Conservation (phyloP, 92 coral and sea anemone genomes). For the Metridium senile region DNA sequence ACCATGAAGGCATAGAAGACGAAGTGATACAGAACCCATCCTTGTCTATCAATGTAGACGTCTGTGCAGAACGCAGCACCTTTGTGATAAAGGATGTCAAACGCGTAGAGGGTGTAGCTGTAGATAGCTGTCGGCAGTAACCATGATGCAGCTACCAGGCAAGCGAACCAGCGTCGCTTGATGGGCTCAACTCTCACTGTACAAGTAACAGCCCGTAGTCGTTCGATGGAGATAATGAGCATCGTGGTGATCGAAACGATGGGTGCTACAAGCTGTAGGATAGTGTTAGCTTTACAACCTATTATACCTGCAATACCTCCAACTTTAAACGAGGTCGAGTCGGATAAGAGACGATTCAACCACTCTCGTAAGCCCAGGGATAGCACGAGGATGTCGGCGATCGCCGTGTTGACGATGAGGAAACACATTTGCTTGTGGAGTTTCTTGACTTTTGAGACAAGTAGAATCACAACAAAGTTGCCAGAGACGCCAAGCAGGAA, state of each 20-base stretch:
- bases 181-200: not conserved
- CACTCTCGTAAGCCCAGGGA: constrained; percentile 23
- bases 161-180: not conserved
- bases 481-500: constrained; percentile 6
- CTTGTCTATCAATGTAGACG: not conserved
- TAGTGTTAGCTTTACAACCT: not conserved
- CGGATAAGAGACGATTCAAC: constrained; percentile 18
- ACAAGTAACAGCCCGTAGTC: constrained; percentile 5
- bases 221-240: constrained; percentile 11
- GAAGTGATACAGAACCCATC: constrained; percentile 20
- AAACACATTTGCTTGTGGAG: constrained; percentile 29
- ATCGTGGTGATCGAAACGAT: constrained; percentile 22
- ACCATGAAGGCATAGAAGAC: constrained; percentile 11
- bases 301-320: not conserved
- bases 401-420: constrained; percentile 21
- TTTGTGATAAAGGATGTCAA: not conserved
- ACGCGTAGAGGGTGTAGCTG: constrained; percentile 23
- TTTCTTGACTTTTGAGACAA: constrained; percentile 7
- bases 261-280: constrained; percentile 17
- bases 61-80: constrained; percentile 1
- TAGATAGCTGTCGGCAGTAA: constrained; percentile 9
- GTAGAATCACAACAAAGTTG: constrained; percentile 3
- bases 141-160: constrained; percentile 8
- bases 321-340: constrained; percentile 3
- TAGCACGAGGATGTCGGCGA: constrained; percentile 16